Conservation (phyloP, 1,140 invertebrate genomes). For the Drosophila neocordata region DNA sequence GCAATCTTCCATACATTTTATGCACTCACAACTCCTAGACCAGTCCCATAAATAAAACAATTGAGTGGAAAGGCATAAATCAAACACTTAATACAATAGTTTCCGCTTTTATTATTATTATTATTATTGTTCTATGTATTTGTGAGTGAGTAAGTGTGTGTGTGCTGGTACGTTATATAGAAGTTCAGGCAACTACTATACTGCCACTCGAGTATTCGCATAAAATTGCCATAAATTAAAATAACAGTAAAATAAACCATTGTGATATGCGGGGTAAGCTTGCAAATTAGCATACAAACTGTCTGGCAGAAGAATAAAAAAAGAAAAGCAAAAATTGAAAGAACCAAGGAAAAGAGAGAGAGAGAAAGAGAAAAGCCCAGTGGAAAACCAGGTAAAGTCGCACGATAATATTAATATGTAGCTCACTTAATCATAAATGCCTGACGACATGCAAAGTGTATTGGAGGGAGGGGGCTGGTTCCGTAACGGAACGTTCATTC, state of each 20-base stretch:
- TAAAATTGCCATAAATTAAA: constrained; percentile 80
- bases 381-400: constrained; percentile 67
- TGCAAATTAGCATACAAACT: constrained; percentile 79
- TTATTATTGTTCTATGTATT: neutral
- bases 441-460: constrained; percentile 62
- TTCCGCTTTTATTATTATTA: constrained; percentile 80
- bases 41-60: constrained; percentile 72
- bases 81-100: constrained; percentile 81
- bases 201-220: constrained; percentile 61
- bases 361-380: constrained; percentile 11
- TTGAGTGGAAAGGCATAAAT: constrained; percentile 76
- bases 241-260: constrained; percentile 77
- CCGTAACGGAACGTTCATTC: constrained; percentile 9
- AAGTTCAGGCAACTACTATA: constrained; percentile 40
- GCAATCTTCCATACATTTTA: neutral
- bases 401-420: constrained; percentile 72
- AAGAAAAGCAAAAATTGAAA: constrained; percentile 30
- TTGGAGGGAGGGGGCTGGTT: neutral
- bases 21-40: neutral
- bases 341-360: constrained; percentile 8
- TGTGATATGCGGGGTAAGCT: constrained; percentile 44
- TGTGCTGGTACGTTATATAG: constrained; percentile 43
- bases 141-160: neutral
- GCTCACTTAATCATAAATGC: constrained; percentile 78
- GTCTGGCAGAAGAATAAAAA: constrained; percentile 64